Base-by-base conservation (phyloP, 1,140 invertebrate genomes). In the Helicoverpa zea region DNA sequence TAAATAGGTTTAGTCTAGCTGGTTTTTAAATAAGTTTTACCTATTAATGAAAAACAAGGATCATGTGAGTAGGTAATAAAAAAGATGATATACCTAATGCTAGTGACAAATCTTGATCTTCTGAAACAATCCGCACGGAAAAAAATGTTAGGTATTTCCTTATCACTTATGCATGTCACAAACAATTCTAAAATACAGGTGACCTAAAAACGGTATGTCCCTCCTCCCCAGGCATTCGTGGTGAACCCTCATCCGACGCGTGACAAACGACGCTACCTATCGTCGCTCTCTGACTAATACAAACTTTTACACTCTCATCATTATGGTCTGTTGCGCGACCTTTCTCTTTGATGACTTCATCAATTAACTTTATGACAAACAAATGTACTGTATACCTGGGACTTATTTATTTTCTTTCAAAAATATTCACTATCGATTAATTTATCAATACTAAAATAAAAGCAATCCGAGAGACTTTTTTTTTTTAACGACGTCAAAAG, bases 1-100 rank as follows among this genome's bases (percentile, higher is more conserved):
- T 77, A 75, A 77, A 72, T 80, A 80, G 51, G 35, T 74, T 80
- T 66, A 12, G 16, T 70, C 61, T 80, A 51, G 61, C 30, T 14
- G 47, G 2, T 7, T 47, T 30, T 0, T 30, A 73, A 56, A 5
- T n/a, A 58, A 13, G 68, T 29, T 72, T 66, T 49, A 49, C 23
- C 49, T 52, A 4, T 30, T 54, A 54, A 54, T 23, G 3, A 51
- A 58, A 59, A 59, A 59, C 7, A 59, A 16, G 10, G 18, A 59
- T 59, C n/a, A n/a, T n/a, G n/a, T n/a, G n/a, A n/a, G n/a, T n/a
- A n/a, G n/a, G n/a, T n/a, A n/a, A n/a, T n/a, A n/a, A n/a, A n/a
- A n/a, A n/a, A n/a, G n/a, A n/a, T n/a, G n/a, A n/a, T n/a, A n/a
- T n/a, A n/a, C n/a, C n/a, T n/a, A n/a, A n/a, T n/a, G 23, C 23